Base-by-base conservation (phyloP, 2,113 vertebrate species). In the Chloropsis cyanopogon region DNA sequence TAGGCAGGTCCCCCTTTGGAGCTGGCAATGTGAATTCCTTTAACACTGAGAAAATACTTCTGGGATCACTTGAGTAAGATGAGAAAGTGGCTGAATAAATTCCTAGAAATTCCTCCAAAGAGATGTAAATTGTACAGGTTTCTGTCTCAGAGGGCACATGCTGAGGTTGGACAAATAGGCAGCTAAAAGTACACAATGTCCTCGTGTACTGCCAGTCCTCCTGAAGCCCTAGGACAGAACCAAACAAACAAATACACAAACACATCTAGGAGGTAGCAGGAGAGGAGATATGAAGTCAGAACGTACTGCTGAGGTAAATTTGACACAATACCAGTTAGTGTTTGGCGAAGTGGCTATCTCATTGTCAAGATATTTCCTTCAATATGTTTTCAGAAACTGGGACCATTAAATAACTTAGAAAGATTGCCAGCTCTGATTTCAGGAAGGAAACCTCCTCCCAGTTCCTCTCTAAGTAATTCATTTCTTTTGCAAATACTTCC, bases 371-470 rank as follows among this genome's bases (percentile, higher is more conserved):
- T 97, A 98, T 98, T 98, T 98, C 98, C 98, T 98, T 97, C 95
- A 97, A 96, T 97, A 92, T 98, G 98, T 98, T 98, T 98, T 97
- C 97, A 98, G 97, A 98, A 97, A 96, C 96, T 97, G 86, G 50
- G 54, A 95, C 96, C 95, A 93, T 98, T 96, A 97, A 97, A 97
- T 96, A 97, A 97, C 95, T 76, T 90, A 92, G 97, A 98, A 96
- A 90, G 97, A 98, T 98, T 25, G 98, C 97, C 98, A 98, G 96
- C 92, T 97, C 92, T 97, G 97, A 98, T 98, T 97, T 96, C 97
- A 98, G 98, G 98, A 98, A 98, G 98, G 98, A 98, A 98, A 97
- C 96, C 97, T 97, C 97, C 98, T 98, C 98, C 98, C 97, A 97
- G 95, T 98, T 98, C 98, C 98, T 96, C 72, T 92, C 73, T 96